Conservation (phyloP, 2,888 invertebrate genomes). For the Thereva unica region DNA sequence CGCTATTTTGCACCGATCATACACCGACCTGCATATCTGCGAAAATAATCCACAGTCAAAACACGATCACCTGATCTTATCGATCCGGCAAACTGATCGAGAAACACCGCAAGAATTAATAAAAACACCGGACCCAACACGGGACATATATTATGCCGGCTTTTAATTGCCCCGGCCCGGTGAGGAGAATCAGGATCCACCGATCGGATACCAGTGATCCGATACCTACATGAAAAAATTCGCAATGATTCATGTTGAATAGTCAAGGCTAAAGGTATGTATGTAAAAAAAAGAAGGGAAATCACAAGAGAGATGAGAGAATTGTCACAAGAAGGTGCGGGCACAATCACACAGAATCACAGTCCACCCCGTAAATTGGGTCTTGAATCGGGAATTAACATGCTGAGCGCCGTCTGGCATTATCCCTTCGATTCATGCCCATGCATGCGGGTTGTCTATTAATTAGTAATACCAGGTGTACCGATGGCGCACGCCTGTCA, state of each 20-base stretch:
- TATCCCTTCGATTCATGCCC: constrained; percentile 35
- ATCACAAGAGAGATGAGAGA: constrained; percentile 12
- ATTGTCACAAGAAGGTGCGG: constrained; percentile 31
- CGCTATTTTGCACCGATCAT: constrained; percentile 8
- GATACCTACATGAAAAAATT: constrained; percentile 12
- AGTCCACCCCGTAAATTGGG: neutral
- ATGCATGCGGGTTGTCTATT: constrained; percentile 42
- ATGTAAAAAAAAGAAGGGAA: too few relatives aligned
- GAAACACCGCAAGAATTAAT: constrained; percentile 27
- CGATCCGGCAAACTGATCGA: constrained; percentile 18
- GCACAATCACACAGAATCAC: constrained; percentile 20
- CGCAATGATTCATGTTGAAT: constrained; percentile 27
- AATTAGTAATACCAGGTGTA: constrained; percentile 43
- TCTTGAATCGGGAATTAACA: constrained; percentile 29
- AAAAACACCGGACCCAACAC: constrained; percentile 10
- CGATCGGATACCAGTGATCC: neutral
- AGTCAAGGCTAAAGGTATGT: constrained; percentile 5
- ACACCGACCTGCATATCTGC: constrained; percentile 21
- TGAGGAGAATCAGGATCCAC: neutral
- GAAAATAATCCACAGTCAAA: constrained; percentile 3
- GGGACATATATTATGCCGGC: constrained; percentile 17
- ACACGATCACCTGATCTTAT: constrained; percentile 29
- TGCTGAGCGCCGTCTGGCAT: constrained; percentile 30
- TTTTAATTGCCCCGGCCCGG: constrained; percentile 23
- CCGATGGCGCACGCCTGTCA: constrained; percentile 38